phyloP scores from a whole-genome alignment of 2,113 vertebrate species.

The Echinops telfairi region DNA sequence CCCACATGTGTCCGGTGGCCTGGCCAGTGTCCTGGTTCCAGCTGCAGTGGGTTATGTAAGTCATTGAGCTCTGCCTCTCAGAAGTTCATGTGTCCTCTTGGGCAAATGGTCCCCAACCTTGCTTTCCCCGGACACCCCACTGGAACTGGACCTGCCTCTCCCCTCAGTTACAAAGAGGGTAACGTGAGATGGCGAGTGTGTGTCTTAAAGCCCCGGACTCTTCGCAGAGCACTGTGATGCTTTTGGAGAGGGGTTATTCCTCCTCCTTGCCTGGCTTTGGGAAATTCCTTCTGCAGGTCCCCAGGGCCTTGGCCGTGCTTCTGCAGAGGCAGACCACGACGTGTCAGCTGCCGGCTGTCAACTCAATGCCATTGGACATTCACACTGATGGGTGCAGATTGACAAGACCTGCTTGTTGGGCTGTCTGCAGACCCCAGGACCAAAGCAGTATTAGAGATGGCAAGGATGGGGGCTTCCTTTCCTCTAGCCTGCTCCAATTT shows the following conservation, averaged over 20 bases:
- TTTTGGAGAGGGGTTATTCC: neutral
- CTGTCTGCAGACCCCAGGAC: slow-evolving; percentile 58
- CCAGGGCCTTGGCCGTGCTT: neutral
- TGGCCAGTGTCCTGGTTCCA: neutral
- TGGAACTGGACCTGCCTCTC: neutral
- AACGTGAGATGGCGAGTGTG: neutral
- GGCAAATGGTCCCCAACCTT: neutral
- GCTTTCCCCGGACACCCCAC: neutral
- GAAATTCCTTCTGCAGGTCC: slow-evolving; percentile 12
- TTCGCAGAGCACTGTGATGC: neutral
- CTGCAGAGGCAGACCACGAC: slow-evolving; percentile 7
- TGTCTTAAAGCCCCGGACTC: neutral
- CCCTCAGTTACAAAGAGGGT: neutral
- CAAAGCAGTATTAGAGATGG: slow-evolving; percentile 42
- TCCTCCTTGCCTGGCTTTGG: neutral
- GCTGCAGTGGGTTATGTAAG: neutral
- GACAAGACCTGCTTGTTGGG: slow-evolving; percentile 34
- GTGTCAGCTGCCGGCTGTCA: slow-evolving; percentile 62
- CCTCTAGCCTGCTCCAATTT: slow-evolving; percentile 61
- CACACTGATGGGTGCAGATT: slow-evolving; percentile 34
- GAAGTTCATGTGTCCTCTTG: no score
- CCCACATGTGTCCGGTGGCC: neutral
- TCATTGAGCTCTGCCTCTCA: neutral
- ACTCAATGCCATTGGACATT: slow-evolving; percentile 34
- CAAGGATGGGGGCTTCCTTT: slow-evolving; percentile 23